phyloP scores from a whole-genome alignment of 2,797 vertebrate species.

The Fringilla coelebs region DNA sequence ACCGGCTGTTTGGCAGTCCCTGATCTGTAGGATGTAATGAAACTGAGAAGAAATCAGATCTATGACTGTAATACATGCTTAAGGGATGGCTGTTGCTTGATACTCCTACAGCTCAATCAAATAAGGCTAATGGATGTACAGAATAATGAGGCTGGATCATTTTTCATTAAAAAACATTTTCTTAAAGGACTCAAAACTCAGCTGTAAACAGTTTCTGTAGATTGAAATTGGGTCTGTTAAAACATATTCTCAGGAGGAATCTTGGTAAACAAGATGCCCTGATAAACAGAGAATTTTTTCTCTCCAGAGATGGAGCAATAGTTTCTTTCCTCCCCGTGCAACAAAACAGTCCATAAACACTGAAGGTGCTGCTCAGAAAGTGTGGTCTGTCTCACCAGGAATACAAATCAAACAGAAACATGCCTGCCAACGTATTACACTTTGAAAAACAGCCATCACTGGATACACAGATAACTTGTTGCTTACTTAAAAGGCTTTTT shows the following conservation, averaged over 20 bases:
- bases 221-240: not conserved
- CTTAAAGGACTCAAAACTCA: not conserved
- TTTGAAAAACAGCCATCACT: not conserved
- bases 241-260: not conserved
- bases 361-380: not conserved
- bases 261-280: not conserved
- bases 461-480: not conserved
- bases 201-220: not conserved
- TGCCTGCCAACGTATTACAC: not conserved
- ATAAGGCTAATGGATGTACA: not conserved
- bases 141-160: not conserved
- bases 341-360: not conserved
- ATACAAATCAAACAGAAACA: slow-evolving; percentile 33
- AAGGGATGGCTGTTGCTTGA: not conserved
- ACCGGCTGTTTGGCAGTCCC: not conserved
- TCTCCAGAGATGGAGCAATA: not conserved
- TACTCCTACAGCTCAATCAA: not conserved
- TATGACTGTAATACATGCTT: not conserved
- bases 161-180: not conserved
- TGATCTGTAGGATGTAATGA: not conserved
- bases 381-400: not conserved
- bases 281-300: not conserved
- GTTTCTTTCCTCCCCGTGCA: not conserved
- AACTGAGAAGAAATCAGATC: not conserved
- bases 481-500: slow-evolving; percentile 31